Evolutionary conservation across 2,797 vertebrate species (phyloP).

Genomic region (Masticophis lateralis): DNA sequence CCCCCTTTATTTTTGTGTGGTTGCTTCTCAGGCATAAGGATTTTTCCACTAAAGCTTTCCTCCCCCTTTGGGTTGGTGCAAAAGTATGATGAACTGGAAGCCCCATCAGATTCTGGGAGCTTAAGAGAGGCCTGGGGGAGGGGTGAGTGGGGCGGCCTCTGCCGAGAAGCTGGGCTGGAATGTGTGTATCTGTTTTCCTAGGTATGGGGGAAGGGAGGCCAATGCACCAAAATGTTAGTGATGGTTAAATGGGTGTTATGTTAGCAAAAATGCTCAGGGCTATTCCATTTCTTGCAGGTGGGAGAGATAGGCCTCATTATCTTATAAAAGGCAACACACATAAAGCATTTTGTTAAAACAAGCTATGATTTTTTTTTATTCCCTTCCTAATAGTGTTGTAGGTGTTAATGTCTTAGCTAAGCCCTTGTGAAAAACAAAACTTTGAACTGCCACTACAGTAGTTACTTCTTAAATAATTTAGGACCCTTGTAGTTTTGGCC

Average conservation of each 20-base stretch:
- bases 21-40: conserved; percentile 61
- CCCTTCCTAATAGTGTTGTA: not conserved
- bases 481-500: conserved; percentile 29
- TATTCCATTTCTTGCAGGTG: conserved; percentile 36
- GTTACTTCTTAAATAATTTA: conserved; percentile 37
- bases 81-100: conserved; percentile 51
- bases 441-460: conserved; percentile 8
- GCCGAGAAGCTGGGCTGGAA: conserved; percentile 55
- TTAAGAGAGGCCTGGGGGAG: conserved; percentile 46
- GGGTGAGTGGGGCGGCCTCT: conserved; percentile 41
- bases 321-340: not conserved
- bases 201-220: conserved; percentile 45
- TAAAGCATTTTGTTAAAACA: not conserved
- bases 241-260: conserved; percentile 38
- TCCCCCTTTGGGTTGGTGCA: conserved; percentile 49
- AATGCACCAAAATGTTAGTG: conserved; percentile 54
- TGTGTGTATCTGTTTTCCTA: conserved; percentile 54
- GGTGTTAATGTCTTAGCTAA: not conserved
- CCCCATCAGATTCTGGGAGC: conserved; percentile 36
- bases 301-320: not conserved
- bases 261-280: conserved; percentile 28
- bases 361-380: not conserved
- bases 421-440: conserved; percentile 7
- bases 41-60: conserved; percentile 57
- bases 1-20: conserved; percentile 25